A percentile compares a stretch with the other conserved stretches of the same genome.
phyloP scores from a whole-genome alignment of 1,140 invertebrate species.

The Brachionus asplanchnoidis region DNA sequence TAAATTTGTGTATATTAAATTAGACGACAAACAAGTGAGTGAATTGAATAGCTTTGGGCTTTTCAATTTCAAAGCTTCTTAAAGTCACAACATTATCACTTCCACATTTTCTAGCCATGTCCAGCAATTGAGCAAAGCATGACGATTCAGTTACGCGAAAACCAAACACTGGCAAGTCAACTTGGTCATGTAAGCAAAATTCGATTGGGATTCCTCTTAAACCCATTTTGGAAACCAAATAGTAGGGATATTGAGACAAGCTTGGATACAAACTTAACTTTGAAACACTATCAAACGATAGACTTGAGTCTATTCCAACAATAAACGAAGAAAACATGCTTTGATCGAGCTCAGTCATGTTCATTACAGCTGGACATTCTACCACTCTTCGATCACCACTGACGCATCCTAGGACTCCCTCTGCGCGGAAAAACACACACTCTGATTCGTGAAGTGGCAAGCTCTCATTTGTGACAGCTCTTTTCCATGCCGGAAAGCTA shows the following conservation, averaged over 20 bases:
- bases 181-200: conserved; percentile 17
- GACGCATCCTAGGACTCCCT: background rate
- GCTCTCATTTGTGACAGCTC: background rate
- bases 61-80: conserved; percentile 8
- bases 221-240: conserved; percentile 5
- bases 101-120: background rate
- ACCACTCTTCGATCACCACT: background rate
- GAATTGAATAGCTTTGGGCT: background rate
- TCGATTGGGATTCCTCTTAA: background rate
- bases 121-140: background rate
- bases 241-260: background rate
- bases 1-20: conserved; percentile 25
- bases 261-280: background rate
- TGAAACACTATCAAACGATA: background rate
- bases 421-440: conserved; percentile 5
- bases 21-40: conserved; percentile 8
- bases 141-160: background rate
- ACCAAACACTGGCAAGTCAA: background rate
- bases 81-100: background rate
- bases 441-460: background rate
- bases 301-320: background rate
- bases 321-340: background rate
- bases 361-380: conserved; percentile 20
- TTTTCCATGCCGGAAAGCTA: background rate
- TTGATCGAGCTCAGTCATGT: background rate